Base-by-base conservation (phyloP, 2,113 vertebrate species). In the Sinocyclocheilus rhinocerous region DNA sequence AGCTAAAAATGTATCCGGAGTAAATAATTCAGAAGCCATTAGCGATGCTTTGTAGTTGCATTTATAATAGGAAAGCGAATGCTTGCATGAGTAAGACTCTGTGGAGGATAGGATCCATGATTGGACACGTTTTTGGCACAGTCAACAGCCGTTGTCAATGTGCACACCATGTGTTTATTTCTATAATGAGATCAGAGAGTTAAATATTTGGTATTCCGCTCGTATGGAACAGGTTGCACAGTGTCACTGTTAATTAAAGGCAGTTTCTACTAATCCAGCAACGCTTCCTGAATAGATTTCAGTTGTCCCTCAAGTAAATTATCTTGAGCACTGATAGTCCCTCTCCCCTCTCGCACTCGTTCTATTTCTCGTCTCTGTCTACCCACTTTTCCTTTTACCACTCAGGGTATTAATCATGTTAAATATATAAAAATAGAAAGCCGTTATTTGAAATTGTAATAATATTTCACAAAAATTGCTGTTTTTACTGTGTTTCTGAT, bases 211-310 rank as follows among this genome's bases (percentile, higher is more conserved):
- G 93, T 93, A 95, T 97, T 96, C 95, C 86, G 87, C 92, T 93
- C 93, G 0, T 93, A 94, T 48, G 89, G 94, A 95, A 94, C 94
- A 88, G 81, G 96, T 96, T 96, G 95, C 94, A 93, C 93, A 93
- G 94, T 96, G 96, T 96, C 95, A 95, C 94, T 96, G 95, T 95
- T 96, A 97, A 97, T 97, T 96, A 96, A 96, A 95, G 94, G 92
- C 83, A 29, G 94, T 94, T 94, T 95, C 92, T 91, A 94, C 94
- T 96, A 93, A 95, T 96, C 95, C 95, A 94, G 94, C 93, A 91
- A 93, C 92, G 92, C 93, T 94, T 94, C 94, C 95, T 95, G 94
- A 96, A 96, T 93, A 95, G 92, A 95, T 95, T 95, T 93, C 85
- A 85, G 91, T 93, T 89, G 89, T 94, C 93, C 91, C 89, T 90